Evolutionary conservation across 2,888 invertebrate species (phyloP).

Genomic region (Alloscopus bannaensis): DNA sequence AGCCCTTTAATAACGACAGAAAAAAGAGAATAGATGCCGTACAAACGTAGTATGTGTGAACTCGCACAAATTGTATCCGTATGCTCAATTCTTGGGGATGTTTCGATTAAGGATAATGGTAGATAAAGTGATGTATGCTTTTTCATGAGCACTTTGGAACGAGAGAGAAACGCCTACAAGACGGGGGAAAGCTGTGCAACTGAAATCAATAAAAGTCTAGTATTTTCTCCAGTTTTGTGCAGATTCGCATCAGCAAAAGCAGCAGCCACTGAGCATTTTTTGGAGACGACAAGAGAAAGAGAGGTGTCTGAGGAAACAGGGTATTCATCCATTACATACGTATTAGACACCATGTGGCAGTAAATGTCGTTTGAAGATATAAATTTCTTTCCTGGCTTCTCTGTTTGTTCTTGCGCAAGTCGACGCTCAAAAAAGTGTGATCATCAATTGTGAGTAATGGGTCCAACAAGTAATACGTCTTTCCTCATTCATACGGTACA

Average conservation of each 20-base stretch:
- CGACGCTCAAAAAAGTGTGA: too few species aligned
- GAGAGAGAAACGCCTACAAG: conserved; percentile 30
- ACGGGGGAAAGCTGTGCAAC: conserved; percentile 37
- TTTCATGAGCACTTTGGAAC: conserved; percentile 23
- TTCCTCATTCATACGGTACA: conserved; percentile 12
- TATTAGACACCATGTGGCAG: conserved; percentile 49
- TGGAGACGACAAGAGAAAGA: too few species aligned
- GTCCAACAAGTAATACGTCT: conserved; percentile 35
- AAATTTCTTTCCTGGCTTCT: conserved; percentile 42
- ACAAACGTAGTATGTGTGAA: too few species aligned
- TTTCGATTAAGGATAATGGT: conserved; percentile 27
- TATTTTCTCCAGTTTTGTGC: too few species aligned
- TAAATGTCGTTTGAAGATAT: conserved; percentile 52
- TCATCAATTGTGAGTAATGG: conserved; percentile 47
- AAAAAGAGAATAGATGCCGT: too few species aligned
- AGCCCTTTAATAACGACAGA: too few species aligned
- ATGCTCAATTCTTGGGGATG: conserved; percentile 20
- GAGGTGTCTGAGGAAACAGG: conserved; percentile 23
- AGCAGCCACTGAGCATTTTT: too few species aligned
- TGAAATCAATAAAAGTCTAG: conserved; percentile 46
- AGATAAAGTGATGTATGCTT: conserved; percentile 19
- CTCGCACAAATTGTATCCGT: too few species aligned
- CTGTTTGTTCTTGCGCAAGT: too few species aligned
- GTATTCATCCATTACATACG: conserved; percentile 55
- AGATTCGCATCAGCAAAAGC: too few species aligned